These are phyloP conservation scores for Pygocentrus nattereri DNA, from an alignment of 2,797 vertebrate genomes.

Conservation along the genomic window DNA sequence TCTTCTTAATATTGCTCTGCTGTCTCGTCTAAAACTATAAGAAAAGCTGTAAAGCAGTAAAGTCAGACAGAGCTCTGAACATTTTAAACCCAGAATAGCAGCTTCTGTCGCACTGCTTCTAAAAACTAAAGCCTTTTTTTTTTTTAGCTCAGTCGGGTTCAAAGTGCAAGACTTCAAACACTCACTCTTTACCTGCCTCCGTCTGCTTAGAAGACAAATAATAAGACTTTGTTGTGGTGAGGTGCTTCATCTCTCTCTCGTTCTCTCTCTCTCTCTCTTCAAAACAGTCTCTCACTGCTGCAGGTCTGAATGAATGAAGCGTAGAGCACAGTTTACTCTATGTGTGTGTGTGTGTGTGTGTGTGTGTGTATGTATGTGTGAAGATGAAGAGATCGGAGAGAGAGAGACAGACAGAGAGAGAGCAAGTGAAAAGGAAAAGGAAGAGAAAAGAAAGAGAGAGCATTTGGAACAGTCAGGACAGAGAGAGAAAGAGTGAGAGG, in stretches of 20 bases:
- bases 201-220: neutral
- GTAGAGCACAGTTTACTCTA: conserved; percentile 54
- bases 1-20: no score
- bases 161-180: neutral
- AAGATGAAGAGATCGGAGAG: conserved; percentile 26
- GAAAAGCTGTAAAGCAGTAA: no score
- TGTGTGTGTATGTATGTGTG: conserved; percentile 16
- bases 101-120: neutral
- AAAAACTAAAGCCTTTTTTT: neutral
- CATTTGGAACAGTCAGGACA: no score
- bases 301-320: conserved; percentile 62
- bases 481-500: no score
- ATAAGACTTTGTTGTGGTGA: neutral
- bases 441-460: neutral
- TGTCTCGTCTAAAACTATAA: no score
- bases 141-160: neutral
- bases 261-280: neutral
- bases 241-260: neutral
- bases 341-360: conserved; percentile 22
- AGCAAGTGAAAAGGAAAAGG: neutral
- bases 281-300: conserved; percentile 44
- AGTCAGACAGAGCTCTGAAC: no score
- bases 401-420: neutral
- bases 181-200: neutral
- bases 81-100: neutral